A percentile compares a stretch with the other conserved stretches of the same genome.
Evolutionary conservation across 1,140 invertebrate species (phyloP).

Genomic region (Bombus superbus): DNA sequence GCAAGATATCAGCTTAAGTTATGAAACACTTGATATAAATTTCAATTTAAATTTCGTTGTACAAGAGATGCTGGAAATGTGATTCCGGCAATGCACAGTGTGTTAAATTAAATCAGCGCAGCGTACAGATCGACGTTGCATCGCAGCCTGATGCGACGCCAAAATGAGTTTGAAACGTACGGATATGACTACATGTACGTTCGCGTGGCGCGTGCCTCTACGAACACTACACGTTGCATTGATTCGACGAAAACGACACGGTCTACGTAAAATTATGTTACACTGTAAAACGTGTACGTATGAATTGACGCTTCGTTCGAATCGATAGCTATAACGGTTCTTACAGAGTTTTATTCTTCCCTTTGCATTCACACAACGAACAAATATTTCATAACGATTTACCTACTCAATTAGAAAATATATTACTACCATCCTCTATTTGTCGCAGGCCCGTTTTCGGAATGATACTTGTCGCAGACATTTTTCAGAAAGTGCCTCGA

Average conservation of each 20-base stretch:
- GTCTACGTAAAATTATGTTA: too few relatives aligned
- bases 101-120: conserved; percentile 4
- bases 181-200: neutral
- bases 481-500: too few relatives aligned
- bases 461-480: too few relatives aligned
- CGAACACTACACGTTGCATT: neutral
- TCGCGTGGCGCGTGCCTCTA: neutral
- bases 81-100: neutral
- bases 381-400: too few relatives aligned
- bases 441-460: too few relatives aligned
- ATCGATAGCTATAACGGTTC: too few relatives aligned
- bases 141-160: neutral
- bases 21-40: neutral
- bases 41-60: neutral
- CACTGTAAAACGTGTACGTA: neutral
- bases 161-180: conserved; percentile 11
- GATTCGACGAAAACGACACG: neutral
- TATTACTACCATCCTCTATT: too few relatives aligned
- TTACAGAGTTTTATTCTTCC: too few relatives aligned
- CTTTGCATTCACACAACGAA: too few relatives aligned
- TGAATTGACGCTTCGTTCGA: neutral
- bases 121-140: neutral
- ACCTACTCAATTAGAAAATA: too few relatives aligned
- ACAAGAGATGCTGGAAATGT: neutral
- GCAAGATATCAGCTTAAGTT: neutral